Evolutionary conservation across 2,797 vertebrate species (phyloP).

Genomic region (Argyrosomus regius): DNA sequence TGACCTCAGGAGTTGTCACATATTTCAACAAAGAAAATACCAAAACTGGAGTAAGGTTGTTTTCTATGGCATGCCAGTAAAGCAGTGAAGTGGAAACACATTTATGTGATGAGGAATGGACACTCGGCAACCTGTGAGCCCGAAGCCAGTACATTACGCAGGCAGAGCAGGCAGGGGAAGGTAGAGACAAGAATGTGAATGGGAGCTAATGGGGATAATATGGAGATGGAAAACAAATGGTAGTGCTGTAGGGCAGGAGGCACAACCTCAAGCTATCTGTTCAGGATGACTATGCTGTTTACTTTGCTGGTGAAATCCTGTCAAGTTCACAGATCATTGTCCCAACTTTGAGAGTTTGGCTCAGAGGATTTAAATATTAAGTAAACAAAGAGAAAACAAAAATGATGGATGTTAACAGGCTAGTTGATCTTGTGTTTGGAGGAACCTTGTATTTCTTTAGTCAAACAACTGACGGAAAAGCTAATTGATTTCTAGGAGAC

Average conservation of each 20-base stretch:
- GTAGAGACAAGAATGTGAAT: constrained; percentile 57
- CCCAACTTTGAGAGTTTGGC: not conserved
- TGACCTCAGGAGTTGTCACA: constrained; percentile 5
- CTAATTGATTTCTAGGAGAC: constrained; percentile 26
- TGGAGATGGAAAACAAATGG: constrained; percentile 61
- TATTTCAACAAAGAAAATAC: constrained; percentile 2
- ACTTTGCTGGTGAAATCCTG: constrained; percentile 12
- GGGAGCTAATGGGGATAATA: constrained; percentile 62
- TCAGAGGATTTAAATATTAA: not conserved
- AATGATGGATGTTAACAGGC: not conserved
- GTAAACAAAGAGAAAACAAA: not conserved
- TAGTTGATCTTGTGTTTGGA: not conserved
- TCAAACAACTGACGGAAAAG: constrained; percentile 1
- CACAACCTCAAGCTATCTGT: constrained; percentile 31
- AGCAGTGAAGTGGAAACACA: constrained; percentile 32
- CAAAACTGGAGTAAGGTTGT: not conserved
- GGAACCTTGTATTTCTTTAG: constrained; percentile 1
- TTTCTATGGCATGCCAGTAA: constrained; percentile 11
- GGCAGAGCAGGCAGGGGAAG: constrained; percentile 42
- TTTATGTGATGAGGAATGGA: constrained; percentile 55
- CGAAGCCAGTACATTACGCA: constrained; percentile 54
- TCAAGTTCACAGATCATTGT: not conserved
- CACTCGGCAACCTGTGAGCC: constrained; percentile 66
- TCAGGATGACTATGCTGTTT: constrained; percentile 10
- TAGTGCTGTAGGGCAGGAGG: constrained; percentile 29